These are phyloP conservation scores for Euwallacea fornicatus DNA, from an alignment of 1,140 invertebrate species.

Conservation along the genomic window DNA sequence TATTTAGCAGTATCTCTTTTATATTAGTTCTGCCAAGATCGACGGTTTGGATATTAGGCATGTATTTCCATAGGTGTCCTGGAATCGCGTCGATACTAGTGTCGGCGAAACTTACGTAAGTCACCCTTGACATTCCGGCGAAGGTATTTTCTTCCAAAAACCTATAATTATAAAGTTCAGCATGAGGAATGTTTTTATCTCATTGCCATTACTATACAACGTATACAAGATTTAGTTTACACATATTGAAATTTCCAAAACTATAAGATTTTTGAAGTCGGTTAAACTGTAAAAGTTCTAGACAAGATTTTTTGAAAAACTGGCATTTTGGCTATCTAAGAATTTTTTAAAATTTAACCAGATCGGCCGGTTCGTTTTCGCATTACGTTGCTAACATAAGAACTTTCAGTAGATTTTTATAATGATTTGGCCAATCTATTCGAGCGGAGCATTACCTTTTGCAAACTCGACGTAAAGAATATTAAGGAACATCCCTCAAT, in stretches of 20 bases:
- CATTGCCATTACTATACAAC: not conserved
- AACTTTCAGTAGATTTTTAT: too few relatives aligned
- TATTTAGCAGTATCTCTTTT: constrained; percentile 60
- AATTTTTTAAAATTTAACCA: not conserved
- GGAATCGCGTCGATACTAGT: constrained; percentile 72
- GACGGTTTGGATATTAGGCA: constrained; percentile 70
- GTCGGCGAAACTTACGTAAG: constrained; percentile 73
- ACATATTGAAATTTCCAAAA: not conserved
- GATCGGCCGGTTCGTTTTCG: too few relatives aligned
- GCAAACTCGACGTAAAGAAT: too few relatives aligned
- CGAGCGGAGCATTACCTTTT: too few relatives aligned
- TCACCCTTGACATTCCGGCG: constrained; percentile 66
- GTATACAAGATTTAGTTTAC: not conserved
- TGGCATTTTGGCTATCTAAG: not conserved
- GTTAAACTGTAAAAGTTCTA: not conserved
- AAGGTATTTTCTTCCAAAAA: constrained; percentile 69
- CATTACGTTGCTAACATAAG: too few relatives aligned
- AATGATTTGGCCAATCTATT: too few relatives aligned
- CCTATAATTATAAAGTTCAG: not conserved
- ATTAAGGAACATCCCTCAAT: too few relatives aligned
- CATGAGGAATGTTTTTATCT: not conserved
- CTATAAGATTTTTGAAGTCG: not conserved
- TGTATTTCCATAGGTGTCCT: constrained; percentile 66
- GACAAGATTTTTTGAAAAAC: not conserved
- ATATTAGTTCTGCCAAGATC: constrained; percentile 74